Conservation (phyloP, 2,888 invertebrate species). For the Drosophila pseudotalamancana region DNA sequence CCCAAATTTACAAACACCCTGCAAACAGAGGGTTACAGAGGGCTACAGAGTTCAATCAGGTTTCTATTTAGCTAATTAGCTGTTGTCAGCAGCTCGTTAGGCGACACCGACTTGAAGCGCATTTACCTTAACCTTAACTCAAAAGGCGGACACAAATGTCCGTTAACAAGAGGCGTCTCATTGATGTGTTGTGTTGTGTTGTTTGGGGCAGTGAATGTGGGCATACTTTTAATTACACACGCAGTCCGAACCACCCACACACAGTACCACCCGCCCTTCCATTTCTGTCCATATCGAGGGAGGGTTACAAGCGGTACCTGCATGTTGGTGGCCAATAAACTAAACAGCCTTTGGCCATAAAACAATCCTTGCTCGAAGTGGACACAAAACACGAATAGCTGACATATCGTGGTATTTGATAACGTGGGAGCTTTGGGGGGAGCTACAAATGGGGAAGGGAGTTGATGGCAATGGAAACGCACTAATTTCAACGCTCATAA, state of each 20-base stretch:
- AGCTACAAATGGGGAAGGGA: neutral
- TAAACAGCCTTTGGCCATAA: slow-evolving; percentile 70
- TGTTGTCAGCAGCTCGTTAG: slow-evolving; percentile 42
- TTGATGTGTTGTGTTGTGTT: slow-evolving; percentile 38
- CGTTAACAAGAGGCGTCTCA: slow-evolving; percentile 53
- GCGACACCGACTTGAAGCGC: neutral
- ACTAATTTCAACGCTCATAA: slow-evolving; percentile 72
- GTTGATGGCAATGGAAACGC: slow-evolving; percentile 31
- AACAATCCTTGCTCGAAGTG: slow-evolving; percentile 62
- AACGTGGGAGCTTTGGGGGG: neutral
- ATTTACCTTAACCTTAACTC: slow-evolving; percentile 6
- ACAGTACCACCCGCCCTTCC: neutral
- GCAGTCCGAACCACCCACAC: slow-evolving; percentile 45
- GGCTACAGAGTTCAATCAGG: slow-evolving; percentile 28
- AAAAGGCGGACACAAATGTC: slow-evolving; percentile 22
- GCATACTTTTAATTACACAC: slow-evolving; percentile 60
- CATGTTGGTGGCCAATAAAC: slow-evolving; percentile 75
- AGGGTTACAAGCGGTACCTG: slow-evolving; percentile 49
- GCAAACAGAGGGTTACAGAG: neutral
- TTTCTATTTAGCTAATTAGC: slow-evolving; percentile 32
- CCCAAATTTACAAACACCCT: slow-evolving; percentile 1
- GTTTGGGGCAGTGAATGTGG: neutral
- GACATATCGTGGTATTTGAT: slow-evolving; percentile 5
- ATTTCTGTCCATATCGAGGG: neutral
- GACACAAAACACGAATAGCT: slow-evolving; percentile 48